Percentiles rank a stretch among this genome's conserved stretches.
phyloP scores from a whole-genome alignment of 2,888 invertebrate species.

The Idaea straminata region DNA sequence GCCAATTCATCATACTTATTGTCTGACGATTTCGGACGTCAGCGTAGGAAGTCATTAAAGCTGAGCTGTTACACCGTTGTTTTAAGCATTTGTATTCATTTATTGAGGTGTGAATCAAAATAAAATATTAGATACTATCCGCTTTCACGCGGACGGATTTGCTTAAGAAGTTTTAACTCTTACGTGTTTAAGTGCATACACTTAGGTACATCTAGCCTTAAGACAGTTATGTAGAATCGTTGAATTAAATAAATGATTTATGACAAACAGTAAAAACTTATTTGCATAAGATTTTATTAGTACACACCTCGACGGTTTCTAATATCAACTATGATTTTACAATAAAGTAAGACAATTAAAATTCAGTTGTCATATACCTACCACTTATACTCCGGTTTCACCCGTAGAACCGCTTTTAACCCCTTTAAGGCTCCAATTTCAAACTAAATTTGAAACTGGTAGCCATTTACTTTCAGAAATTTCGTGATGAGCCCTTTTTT shows the following conservation, averaged over 20 bases:
- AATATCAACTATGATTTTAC: background rate
- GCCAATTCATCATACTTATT: conserved; percentile 74
- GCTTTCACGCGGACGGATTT: background rate
- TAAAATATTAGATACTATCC: conserved; percentile 21
- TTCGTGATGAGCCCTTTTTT: too few relatives aligned
- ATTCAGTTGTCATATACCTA: conserved; percentile 38
- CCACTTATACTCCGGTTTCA: conserved; percentile 25
- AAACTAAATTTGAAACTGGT: too few relatives aligned
- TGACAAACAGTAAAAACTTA: conserved; percentile 56
- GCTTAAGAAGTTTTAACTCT: background rate
- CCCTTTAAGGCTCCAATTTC: too few relatives aligned
- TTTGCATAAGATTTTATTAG: conserved; percentile 60
- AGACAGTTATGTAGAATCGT: too few relatives aligned
- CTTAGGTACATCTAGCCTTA: conserved; percentile 22
- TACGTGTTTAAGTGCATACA: background rate
- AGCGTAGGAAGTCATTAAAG: conserved; percentile 73
- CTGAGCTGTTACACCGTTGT: conserved; percentile 54
- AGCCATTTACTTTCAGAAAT: too few relatives aligned
- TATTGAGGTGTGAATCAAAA: conserved; percentile 50
- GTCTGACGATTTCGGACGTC: conserved; percentile 74
- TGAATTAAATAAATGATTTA: conserved; percentile 14
- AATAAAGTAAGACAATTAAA: background rate
- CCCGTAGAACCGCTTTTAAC: too few relatives aligned
- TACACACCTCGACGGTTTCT: conserved; percentile 20
- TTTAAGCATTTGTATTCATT: conserved; percentile 55